Evolutionary conservation across 2,797 vertebrate species (phyloP), one percentile per base, ranked within the genome.

Genomic region (Spea hammondii): DNA sequence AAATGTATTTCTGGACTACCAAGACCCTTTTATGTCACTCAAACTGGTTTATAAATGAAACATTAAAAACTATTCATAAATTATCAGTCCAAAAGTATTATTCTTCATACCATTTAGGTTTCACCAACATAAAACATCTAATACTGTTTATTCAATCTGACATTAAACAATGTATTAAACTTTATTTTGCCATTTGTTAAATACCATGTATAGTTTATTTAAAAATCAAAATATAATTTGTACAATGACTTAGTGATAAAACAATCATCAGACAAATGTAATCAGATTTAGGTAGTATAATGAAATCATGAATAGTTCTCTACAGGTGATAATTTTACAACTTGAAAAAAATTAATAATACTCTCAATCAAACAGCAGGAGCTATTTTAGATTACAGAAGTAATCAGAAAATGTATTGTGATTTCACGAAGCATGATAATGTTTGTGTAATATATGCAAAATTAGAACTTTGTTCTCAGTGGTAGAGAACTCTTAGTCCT

Each of bases 331-430:
- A 92, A 93, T 92, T 92, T 91, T 91, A 87, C 88, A 90, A 89
- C 89, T 92, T 90, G 85, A 92, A 86, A 87, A 85, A 93, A 93
- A 93, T 93, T 93, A 93, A 92, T 92, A 92, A 91, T 87, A 83
- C 88, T 91, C 88, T 91, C 89, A 82, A 89, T 91, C 91, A 92
- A 92, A 85, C 91, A 91, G 89, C 90, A 88, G 91, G 92, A 90
- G 86, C 87, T 84, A 80, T 81, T 85, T 91, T 85, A 90, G 88
- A 92, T 92, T 91, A 91, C 85, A 89, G 5, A 53, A 89, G 85
- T 91, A 92, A 93, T 93, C 92, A 92, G 87, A 90, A 92, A 91
- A 91, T 90, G 89, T 91, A 92, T 89, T 91, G 90, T 91, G 86
- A 89, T 87, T 90, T 91, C 87, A 83, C 3, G 44, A 89, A 90